Evolutionary conservation across 2,113 vertebrate genomes (phyloP), one percentile per base, ranked within the genome.

Genomic region (Hippocampus mohnikei): DNA sequence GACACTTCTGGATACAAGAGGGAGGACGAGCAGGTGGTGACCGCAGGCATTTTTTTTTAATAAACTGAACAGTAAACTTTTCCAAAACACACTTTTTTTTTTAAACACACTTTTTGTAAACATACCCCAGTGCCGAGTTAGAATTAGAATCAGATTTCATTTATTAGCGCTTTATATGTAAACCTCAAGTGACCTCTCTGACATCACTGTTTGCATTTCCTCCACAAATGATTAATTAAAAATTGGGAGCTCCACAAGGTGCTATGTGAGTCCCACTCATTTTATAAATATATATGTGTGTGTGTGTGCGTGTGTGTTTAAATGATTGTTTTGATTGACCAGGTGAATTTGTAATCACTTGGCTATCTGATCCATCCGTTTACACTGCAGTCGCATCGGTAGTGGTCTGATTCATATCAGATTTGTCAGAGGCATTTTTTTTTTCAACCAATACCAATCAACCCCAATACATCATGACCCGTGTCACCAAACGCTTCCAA

Each of bases 401-500:
- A 12, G 53, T 56, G 55, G 23, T 21, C 5, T 8, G 5, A 52
- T 21, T 52, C 18, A 6, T 20, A 21, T 52, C 20, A 8, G 16
- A 20, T 20, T 52, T 8, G 20, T 8, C 18, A 52, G 6, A 52
- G 7, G 4, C 18, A 16, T 48, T 18, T 48, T 44, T 44, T 50
- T 50, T 33, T 50, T 50, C 48, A 3, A 44, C 41, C 41, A 44
- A 44, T 53, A 78, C 42, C 53, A 63, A 15, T 72, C 33, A 69
- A 69, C 53, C 37, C 10, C 67, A 41, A 37, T 44, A 4, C 70
- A 70, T 53, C 40, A n/a, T 75, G 60, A 61, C 68, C 73, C 40
- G 62, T 60, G 41, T 5, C 59, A 61, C 33, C 68, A 72, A 71
- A 69, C 44, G 48, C 63, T 63, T 83, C 80, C 44, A 83, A 77